Evolutionary conservation across 2,888 invertebrate species (phyloP), one percentile per base, ranked within the genome.

Genomic region (Callosobruchus maculatus): DNA sequence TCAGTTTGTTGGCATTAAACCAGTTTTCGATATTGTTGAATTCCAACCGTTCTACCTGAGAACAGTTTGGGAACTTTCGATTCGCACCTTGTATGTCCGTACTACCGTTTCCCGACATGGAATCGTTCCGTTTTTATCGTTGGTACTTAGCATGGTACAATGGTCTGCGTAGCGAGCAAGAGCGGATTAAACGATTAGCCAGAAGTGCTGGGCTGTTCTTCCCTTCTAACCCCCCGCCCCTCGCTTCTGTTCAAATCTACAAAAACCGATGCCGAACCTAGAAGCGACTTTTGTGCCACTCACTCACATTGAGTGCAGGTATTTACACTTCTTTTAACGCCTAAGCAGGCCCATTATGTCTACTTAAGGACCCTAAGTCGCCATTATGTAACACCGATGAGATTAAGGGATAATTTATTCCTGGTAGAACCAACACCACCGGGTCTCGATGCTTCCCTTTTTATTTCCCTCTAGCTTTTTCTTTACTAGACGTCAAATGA

Each of bases 261-360:
- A 49, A 49, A 75, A 74, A 74, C 74, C 74, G 77, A 74, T 13
- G 49, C 49, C 49, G 49, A 5, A 13, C 9, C 49, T 18, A 49
- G 49, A 74, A 71, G 72, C 77, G 74, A 75, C 77, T 77, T 77
- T 77, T 81, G 81, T 80, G 81, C 81, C 81, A 81, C 81, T 26
- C 78, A 80, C 80, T 82, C 79, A 81, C 79, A 49, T 49, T 49
- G 49, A 49, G 49, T 49, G 77, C 79, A 74, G 49, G 49, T 49
- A 49, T 49, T 49, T 49, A 49, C 49, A 49, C 49, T 49, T 76
- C 76, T 76, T 75, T 71, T 31, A 68, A 71, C 67, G 18, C 71
- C 22, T 22, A 31, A 22, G 21, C 74, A 76, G 75, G 76, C 75
- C 77, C 78, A 77, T 78, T 78, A 31, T 71, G n/a, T 70, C 30